Percentiles rank a stretch among this genome's conserved stretches.
These are phyloP conservation scores for Morbakka virulenta DNA, from an alignment of 30 jellyfish, hydroid and myxozoan genomes.

Conservation along the genomic window DNA sequence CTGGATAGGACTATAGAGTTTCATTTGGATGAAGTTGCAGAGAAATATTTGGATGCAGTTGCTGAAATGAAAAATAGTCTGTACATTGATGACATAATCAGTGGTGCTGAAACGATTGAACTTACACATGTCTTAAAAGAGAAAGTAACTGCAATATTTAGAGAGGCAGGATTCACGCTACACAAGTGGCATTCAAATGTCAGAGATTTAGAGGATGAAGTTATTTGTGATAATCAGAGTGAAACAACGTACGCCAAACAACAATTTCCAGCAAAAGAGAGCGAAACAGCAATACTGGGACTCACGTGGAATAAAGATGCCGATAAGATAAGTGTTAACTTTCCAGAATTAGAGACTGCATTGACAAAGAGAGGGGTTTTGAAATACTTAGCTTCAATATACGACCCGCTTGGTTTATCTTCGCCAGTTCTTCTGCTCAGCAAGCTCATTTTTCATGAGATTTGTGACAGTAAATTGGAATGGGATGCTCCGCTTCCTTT, in stretches of 20 bases:
- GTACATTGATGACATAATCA: constrained; percentile 39
- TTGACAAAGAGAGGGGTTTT: constrained; percentile 39
- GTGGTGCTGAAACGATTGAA: constrained; percentile 6
- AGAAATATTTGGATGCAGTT: not conserved
- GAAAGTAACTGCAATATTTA: constrained; percentile 23
- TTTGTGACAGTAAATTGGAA: not conserved
- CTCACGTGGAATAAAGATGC: constrained; percentile 28
- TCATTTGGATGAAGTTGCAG: constrained; percentile 26
- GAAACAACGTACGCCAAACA: constrained; percentile 21
- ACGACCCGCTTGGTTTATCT: constrained; percentile 29
- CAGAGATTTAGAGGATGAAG: not conserved
- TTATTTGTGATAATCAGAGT: not conserved
- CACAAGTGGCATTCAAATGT: constrained; percentile 50
- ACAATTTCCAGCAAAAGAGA: constrained; percentile 7
- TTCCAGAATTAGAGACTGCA: not conserved
- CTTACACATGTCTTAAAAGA: constrained; percentile 22
- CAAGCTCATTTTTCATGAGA: not conserved
- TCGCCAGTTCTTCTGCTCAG: constrained; percentile 13
- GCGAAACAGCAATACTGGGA: constrained; percentile 44
- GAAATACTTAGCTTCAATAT: constrained; percentile 32
- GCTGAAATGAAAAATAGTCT: constrained; percentile 20
- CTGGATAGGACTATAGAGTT: constrained; percentile 41
- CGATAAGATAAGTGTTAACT: constrained; percentile 1
- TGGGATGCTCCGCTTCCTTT: constrained; percentile 28
- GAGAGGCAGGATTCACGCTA: constrained; percentile 20